Conservation (phyloP, 2,797 vertebrate species). For the Aulostomus chinensis region DNA sequence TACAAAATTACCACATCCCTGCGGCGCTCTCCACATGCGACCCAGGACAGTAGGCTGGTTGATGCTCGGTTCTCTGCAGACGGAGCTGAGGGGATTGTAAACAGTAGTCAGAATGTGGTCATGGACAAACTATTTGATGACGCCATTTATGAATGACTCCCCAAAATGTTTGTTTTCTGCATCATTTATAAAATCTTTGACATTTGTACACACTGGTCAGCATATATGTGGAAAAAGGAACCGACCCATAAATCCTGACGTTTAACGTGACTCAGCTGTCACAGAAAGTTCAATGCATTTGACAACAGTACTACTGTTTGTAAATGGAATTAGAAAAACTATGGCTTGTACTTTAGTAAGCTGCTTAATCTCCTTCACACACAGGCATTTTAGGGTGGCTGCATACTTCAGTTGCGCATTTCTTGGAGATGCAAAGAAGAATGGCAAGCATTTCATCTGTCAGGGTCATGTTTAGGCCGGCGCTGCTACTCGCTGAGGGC, state of each 20-base stretch:
- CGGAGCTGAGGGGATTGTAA: no score
- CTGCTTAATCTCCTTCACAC: slow-evolving; percentile 10
- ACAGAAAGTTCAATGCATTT: slow-evolving; percentile 1
- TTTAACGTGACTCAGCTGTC: background rate
- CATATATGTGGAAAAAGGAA: no score
- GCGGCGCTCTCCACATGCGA: no score
- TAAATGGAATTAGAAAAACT: slow-evolving; percentile 26
- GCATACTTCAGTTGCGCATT: slow-evolving; percentile 1
- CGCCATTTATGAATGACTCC: no score
- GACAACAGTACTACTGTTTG: slow-evolving; percentile 4
- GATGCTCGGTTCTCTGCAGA: no score
- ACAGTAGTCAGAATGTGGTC: no score
- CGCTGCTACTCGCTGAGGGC: background rate
- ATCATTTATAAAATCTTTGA: no score
- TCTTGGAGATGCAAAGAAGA: slow-evolving; percentile 6
- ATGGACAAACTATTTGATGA: no score
- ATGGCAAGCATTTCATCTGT: background rate
- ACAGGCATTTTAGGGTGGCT: slow-evolving; percentile 3
- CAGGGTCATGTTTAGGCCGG: background rate
- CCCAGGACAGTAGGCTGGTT: no score
- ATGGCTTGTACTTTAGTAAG: slow-evolving; percentile 11
- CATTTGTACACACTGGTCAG: no score
- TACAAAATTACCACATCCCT: no score
- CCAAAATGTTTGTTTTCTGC: no score
- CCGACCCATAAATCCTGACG: background rate